These are phyloP conservation scores for Spheniscus mendiculus DNA, from an alignment of 2,113 vertebrate species.

Conservation along the genomic window DNA sequence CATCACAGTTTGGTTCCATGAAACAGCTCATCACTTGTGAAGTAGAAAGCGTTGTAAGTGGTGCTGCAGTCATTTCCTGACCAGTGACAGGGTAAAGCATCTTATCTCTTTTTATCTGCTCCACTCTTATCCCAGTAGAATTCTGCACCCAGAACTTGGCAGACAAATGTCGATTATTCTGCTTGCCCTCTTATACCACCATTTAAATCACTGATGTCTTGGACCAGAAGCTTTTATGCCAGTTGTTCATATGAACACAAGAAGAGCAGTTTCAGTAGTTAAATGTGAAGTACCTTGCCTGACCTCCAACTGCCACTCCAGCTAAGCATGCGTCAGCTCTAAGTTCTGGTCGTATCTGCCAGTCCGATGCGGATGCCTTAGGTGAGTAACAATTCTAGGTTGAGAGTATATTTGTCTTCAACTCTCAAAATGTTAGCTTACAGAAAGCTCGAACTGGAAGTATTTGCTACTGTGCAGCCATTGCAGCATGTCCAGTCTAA, in stretches of 20 bases:
- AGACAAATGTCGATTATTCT: neutral
- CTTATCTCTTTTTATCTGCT: neutral
- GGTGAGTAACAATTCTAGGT: neutral
- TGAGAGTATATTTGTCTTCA: neutral
- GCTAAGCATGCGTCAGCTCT: rapidly evolving
- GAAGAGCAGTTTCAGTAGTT: neutral
- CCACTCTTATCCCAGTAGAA: neutral
- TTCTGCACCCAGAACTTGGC: neutral
- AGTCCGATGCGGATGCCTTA: neutral
- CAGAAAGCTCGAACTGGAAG: neutral
- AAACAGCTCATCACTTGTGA: neutral
- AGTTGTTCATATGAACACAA: neutral
- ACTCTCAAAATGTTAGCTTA: neutral
- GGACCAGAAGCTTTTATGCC: neutral
- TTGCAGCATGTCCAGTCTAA: neutral
- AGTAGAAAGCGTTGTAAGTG: neutral
- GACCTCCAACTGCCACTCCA: neutral
- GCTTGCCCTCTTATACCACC: neutral
- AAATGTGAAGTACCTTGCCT: neutral
- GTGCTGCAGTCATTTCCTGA: neutral
- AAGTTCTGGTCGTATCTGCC: neutral
- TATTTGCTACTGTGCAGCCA: neutral
- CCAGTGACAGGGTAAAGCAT: neutral
- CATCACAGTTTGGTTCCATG: neutral
- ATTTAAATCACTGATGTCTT: neutral